Evolutionary conservation across 2,113 vertebrate genomes (phyloP), one percentile per base, ranked within the genome.

Genomic region (Toxotes chatareus): DNA sequence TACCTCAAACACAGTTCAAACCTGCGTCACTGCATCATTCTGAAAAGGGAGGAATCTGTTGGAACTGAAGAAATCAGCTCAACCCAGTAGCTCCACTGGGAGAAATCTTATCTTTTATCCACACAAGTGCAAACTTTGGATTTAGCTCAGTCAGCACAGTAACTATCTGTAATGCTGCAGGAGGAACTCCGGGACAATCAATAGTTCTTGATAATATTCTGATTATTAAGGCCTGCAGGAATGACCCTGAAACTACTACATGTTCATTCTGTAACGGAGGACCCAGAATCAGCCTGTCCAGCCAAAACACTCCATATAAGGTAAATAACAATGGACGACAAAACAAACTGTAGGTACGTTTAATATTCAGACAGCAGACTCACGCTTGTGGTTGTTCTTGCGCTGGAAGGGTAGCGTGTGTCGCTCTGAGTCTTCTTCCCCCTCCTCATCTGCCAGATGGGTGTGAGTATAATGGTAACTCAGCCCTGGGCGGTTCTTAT

Each of bases 391-490:
- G 96, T 97, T 97, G 95, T 97, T 97, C 95, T 97, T 97, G 94
- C 97, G 96, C 79, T 97, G 97, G 90, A 97, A 97, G 89, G 97
- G 96, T 89, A 97, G 95, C 7, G 97, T 96, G 93, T 98, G 97
- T 86, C 97, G 94, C 77, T 98, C 97, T 0, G 96, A 90, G 70
- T 96, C 96, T 84, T 98, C 97, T 84, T 98, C 97, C 0, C 97
- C 97, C 84, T 98, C 97, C 85, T 98, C 97, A 67, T 98, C 97
- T 3, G 97, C 97, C 94, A 98, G 95, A 94, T 98, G 97, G 82
- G 97, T 98, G 93, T 98, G 97, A 83, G 97, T 97, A 93, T 98
- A 98, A 89, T 98, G 97, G 93, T 98, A 98, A 92, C 97, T 98
- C 92, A 98, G 95, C 19, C 97, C 97, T 0, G 97, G 97, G 21